Conservation (phyloP, 2,113 vertebrate species). For the Chinchilla lanigera region DNA sequence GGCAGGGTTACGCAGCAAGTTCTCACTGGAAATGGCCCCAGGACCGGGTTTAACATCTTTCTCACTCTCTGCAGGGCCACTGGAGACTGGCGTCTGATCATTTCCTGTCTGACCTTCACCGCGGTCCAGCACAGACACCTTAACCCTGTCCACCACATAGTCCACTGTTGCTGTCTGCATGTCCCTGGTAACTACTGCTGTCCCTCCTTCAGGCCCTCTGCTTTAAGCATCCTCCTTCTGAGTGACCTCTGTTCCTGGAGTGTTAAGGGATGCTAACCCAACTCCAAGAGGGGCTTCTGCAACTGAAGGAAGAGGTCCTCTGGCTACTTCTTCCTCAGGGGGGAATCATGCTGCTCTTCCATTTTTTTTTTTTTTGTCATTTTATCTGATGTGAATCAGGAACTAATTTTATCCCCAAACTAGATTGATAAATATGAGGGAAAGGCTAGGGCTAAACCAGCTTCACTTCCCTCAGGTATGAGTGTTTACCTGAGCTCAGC, state of each 20-base stretch:
- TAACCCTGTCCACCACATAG: neutral
- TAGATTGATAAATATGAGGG: neutral
- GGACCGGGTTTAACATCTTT: neutral
- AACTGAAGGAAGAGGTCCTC: neutral
- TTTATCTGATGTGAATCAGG: neutral
- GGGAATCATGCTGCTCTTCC: neutral
- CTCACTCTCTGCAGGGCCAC: neutral
- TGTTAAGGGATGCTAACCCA: neutral
- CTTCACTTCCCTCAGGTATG: neutral
- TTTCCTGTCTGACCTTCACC: neutral
- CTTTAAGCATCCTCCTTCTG: neutral
- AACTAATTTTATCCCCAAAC: neutral
- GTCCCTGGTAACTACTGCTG: neutral
- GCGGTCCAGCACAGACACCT: no score
- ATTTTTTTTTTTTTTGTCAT: neutral
- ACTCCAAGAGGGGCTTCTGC: neutral
- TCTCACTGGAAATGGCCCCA: neutral
- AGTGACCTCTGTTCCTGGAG: neutral
- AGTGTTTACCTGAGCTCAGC: neutral
- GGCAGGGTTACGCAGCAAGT: no score
- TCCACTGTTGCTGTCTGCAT: neutral
- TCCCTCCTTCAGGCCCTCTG: neutral
- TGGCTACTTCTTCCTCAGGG: no score
- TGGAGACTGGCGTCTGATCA: neutral
- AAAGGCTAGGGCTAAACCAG: no score